phyloP scores from a whole-genome alignment of 2,113 vertebrate genomes.

The Formicarius rufipectus region DNA sequence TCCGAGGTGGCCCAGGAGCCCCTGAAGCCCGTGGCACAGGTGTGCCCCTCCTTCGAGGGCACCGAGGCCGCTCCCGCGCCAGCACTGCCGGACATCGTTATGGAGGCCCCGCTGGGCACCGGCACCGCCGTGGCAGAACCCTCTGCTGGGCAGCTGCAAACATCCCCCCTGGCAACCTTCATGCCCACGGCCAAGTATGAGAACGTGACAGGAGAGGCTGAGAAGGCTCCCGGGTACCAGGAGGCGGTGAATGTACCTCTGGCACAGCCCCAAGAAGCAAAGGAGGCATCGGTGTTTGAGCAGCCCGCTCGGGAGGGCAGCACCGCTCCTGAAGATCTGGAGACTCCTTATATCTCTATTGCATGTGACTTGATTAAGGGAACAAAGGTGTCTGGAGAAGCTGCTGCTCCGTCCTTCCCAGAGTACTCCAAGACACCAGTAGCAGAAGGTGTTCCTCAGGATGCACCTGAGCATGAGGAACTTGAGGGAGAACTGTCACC shows the following conservation, averaged over 20 bases:
- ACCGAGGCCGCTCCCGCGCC: conserved; percentile 80
- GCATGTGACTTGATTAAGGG: conserved; percentile 93
- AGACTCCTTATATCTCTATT: conserved; percentile 82
- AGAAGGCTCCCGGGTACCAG: conserved; percentile 85
- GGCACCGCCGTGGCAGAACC: conserved; percentile 76
- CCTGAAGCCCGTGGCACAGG: conserved; percentile 64
- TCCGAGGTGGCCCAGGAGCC: conserved; percentile 78
- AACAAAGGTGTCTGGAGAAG: conserved; percentile 76
- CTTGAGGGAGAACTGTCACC: conserved; percentile 65
- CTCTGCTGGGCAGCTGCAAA: conserved; percentile 75
- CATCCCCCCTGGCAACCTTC: conserved; percentile 77
- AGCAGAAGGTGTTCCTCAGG: conserved; percentile 54
- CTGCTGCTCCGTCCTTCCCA: conserved; percentile 47
- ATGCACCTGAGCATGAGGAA: conserved; percentile 54
- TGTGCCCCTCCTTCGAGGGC: conserved; percentile 79
- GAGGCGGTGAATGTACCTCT: conserved; percentile 79
- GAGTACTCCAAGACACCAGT: conserved; percentile 53
- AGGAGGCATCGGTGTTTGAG: conserved; percentile 28
- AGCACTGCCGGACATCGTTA: conserved; percentile 91
- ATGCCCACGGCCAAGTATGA: conserved; percentile 75
- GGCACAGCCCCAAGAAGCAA: conserved; percentile 30
- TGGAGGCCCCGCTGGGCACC: conserved; percentile 87
- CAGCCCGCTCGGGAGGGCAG: conserved; percentile 32
- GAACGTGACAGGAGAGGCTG: conserved; percentile 74
- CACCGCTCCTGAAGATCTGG: conserved; percentile 68